Evolutionary conservation across 2,113 vertebrate genomes (phyloP).

Genomic region (Panthera uncia): DNA sequence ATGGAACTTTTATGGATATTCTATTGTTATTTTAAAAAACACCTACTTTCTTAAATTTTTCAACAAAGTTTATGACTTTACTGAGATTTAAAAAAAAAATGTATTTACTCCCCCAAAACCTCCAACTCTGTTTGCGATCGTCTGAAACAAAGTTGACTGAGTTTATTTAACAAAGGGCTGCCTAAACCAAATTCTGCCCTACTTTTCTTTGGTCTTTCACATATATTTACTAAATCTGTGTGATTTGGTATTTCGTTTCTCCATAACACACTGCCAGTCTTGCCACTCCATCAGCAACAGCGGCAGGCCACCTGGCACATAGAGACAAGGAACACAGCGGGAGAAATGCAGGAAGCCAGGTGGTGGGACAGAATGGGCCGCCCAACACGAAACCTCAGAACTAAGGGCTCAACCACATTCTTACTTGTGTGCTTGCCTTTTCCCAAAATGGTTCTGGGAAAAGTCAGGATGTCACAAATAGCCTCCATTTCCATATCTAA

Average conservation of each 20-base stretch:
- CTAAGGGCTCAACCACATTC: neutral
- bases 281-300: neutral
- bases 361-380: neutral
- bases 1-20: neutral
- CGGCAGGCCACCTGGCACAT: neutral
- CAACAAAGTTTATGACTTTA: neutral
- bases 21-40: neutral
- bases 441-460: neutral
- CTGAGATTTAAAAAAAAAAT: neutral
- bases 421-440: neutral
- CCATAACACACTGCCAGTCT: neutral
- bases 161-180: conserved; percentile 44
- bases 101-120: neutral
- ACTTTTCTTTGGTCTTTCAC: neutral
- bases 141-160: neutral
- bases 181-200: neutral
- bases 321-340: accelerated
- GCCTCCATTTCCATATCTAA: neutral
- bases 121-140: neutral
- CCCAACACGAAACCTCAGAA: neutral
- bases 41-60: conserved; percentile 29
- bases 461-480: neutral
- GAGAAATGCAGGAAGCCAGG: neutral
- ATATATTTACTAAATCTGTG: conserved; percentile 38
- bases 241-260: conserved; percentile 40